Evolutionary conservation across 2,797 vertebrate genomes (phyloP).

Genomic region (Anisognathus igniventris): DNA sequence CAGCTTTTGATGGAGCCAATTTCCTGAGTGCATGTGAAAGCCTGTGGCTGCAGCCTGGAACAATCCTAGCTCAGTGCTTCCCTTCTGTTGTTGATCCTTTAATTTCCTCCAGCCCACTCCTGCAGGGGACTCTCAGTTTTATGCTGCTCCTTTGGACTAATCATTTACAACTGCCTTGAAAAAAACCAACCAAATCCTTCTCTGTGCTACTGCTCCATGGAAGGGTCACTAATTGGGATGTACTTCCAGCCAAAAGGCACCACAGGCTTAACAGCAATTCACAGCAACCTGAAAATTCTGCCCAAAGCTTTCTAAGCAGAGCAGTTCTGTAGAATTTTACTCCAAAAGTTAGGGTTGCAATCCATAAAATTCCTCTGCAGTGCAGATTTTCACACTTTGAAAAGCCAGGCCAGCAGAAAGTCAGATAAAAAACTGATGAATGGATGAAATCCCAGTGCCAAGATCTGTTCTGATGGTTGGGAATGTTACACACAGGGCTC

Average conservation of each 20-base stretch:
- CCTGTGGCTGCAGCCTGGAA: conserved; percentile 69
- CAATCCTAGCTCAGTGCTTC: conserved; percentile 74
- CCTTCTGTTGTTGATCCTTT: conserved; percentile 76
- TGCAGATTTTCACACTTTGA: conserved; percentile 61
- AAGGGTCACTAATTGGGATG: conserved; percentile 58
- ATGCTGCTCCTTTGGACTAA: conserved; percentile 67
- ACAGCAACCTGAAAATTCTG: conserved; percentile 36
- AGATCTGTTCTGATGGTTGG: background rate
- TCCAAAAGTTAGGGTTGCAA: conserved; percentile 22
- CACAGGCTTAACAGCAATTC: background rate
- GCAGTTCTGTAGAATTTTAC: conserved; percentile 9
- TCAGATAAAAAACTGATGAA: conserved; percentile 33
- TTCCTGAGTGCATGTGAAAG: conserved; percentile 71
- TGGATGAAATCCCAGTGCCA: background rate
- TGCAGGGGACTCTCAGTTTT: conserved; percentile 63
- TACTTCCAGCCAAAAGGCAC: conserved; percentile 40
- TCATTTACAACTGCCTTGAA: conserved; percentile 62
- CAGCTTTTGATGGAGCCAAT: conserved; percentile 72
- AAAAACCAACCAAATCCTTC: background rate
- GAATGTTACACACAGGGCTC: background rate
- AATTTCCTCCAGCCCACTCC: conserved; percentile 79
- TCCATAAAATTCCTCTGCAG: conserved; percentile 20
- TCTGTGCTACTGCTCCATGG: conserved; percentile 43
- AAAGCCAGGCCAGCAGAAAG: conserved; percentile 49
- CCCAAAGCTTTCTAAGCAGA: conserved; percentile 48